Conservation (phyloP, 2,113 vertebrate genomes). For the Upupa epops region DNA sequence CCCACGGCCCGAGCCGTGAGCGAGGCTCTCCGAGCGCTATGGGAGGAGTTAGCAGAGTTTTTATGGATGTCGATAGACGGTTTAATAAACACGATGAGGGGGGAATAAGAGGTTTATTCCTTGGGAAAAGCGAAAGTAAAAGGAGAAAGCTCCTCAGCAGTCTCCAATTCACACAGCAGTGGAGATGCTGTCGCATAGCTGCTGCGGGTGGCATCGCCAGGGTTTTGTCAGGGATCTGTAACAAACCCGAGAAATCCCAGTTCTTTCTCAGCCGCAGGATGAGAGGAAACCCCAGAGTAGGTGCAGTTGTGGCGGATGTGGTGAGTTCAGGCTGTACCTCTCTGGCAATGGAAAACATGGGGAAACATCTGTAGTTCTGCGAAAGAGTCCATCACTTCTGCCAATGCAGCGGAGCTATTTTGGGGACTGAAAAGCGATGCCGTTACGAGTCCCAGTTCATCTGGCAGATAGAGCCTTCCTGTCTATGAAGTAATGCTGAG, state of each 20-base stretch:
- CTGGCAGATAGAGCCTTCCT: neutral
- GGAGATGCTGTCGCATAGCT: neutral
- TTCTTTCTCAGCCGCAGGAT: neutral
- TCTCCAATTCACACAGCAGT: rapidly evolving
- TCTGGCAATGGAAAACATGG: neutral
- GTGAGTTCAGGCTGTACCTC: neutral
- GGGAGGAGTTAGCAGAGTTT: slow-evolving; percentile 50
- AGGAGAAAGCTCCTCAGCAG: neutral
- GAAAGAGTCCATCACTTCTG: neutral
- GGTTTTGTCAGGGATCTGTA: neutral
- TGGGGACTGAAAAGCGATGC: neutral
- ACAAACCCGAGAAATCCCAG: neutral
- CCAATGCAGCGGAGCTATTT: neutral
- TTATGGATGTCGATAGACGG: neutral
- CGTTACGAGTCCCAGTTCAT: neutral
- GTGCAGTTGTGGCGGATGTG: neutral
- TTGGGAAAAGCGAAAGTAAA: slow-evolving; percentile 5
- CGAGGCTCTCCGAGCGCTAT: neutral
- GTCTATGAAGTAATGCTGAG: neutral
- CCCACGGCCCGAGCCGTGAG: neutral
- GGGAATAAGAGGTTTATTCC: neutral
- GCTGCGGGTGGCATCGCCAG: neutral
- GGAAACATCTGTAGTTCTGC: slow-evolving; percentile 9
- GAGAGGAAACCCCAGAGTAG: neutral
- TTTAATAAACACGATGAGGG: neutral